phyloP scores from a whole-genome alignment of 2,797 vertebrate genomes.

The Streptopelia turtur region DNA sequence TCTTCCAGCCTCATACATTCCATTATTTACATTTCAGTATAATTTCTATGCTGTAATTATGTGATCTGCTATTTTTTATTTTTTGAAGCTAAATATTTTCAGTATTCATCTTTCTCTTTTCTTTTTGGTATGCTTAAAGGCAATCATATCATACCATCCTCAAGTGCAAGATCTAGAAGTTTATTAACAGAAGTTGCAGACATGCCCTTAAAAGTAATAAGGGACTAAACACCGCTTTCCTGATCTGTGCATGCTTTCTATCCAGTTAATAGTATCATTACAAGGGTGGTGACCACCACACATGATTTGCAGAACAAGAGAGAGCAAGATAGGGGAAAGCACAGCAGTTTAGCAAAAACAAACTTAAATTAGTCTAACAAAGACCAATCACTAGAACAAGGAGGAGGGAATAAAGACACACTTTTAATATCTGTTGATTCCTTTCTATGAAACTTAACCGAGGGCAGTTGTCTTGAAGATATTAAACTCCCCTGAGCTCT shows the following conservation, averaged over 20 bases:
- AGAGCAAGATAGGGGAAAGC: not conserved
- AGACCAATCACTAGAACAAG: not conserved
- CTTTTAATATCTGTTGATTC: not conserved
- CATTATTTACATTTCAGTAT: not conserved
- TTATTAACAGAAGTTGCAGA: not conserved
- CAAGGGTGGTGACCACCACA: not conserved
- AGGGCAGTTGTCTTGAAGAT: not conserved
- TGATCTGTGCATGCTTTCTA: not conserved
- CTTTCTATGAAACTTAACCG: not conserved
- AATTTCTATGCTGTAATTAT: not conserved
- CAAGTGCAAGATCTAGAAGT: not conserved
- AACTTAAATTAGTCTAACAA: not conserved
- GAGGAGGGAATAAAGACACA: not conserved
- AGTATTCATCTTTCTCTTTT: not conserved
- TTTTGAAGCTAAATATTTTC: not conserved
- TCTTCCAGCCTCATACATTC: not conserved
- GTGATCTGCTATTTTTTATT: not conserved
- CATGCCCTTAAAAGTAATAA: not conserved
- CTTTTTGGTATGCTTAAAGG: not conserved
- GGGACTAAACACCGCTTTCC: not conserved
- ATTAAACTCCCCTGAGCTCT: not conserved
- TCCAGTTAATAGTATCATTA: not conserved
- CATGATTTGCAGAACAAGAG: not conserved
- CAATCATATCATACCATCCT: not conserved
- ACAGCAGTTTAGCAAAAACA: not conserved